Evolutionary conservation across 2,888 invertebrate genomes (phyloP), one percentile per base, ranked within the genome.

Genomic region (Andrena fulva): DNA sequence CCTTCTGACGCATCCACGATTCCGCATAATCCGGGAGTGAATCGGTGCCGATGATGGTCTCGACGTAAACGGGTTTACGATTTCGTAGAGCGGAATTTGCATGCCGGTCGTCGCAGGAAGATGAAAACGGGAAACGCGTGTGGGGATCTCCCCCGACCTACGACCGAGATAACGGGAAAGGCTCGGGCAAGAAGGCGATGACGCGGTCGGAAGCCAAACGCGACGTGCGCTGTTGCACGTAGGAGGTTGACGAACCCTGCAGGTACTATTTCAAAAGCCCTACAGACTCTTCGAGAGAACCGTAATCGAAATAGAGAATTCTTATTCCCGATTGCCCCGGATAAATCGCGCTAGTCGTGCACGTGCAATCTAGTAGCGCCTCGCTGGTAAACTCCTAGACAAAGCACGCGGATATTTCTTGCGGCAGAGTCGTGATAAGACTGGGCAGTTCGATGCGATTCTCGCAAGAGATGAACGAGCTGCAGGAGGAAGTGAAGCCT

Each of bases 401-500:
- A 16, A 60, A 27, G 16, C 7, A 0, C 31, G 2, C 4, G 29
- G 33, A 27, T 27, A 7, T 10, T 48, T 74, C 79, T 62, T 85
- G 56, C 93, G 92, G 1, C 91, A 97, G 98, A 0, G 96, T 98
- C 20, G 97, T 98, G 10, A 95, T 98, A 42, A 96, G 97, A 68
- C 94, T 98, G 2, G 98, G 98, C 12, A 98, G 98, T 90, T 95
- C 96, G 67, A 94, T 95, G 10, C 95, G 96, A 0, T 97, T 98
- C 92, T 98, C 98, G 0, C 93, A 94, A 0, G 96, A 96, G 82
- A 93, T 97, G 68, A 95, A 95, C 75, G 95, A 96, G 80, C 94
- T 97, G 0, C 96, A 98, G 82, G 97, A 97, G 87, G 98, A 98
- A 94, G 97, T 98, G 0, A 96, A 96, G 16, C 98, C 98, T 0